Percentiles rank a stretch among this genome's conserved stretches.
Conservation (phyloP, 1,140 invertebrate species). For the Diorhabda carinulata region DNA sequence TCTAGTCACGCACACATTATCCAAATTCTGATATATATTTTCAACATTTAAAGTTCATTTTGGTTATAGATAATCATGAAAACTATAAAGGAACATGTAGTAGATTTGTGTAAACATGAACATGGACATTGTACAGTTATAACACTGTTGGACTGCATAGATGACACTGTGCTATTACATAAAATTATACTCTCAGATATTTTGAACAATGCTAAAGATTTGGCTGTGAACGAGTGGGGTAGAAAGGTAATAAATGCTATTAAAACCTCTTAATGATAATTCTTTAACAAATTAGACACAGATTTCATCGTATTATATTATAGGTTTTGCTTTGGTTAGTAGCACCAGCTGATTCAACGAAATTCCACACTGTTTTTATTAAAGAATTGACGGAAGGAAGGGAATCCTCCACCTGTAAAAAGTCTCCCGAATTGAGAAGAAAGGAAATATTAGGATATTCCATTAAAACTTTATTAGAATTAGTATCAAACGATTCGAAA, state of each 20-base stretch:
- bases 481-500: slow-evolving; percentile 58
- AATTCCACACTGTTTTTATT: slow-evolving; percentile 71
- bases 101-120: slow-evolving; percentile 78
- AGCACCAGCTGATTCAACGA: slow-evolving; percentile 67
- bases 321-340: slow-evolving; percentile 77
- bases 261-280: background rate
- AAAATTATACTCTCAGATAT: slow-evolving; percentile 78
- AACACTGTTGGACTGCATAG: slow-evolving; percentile 82
- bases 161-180: slow-evolving; percentile 86
- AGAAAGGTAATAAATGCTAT: slow-evolving; percentile 52
- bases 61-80: slow-evolving; percentile 64
- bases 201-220: slow-evolving; percentile 63
- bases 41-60: too few relatives aligned
- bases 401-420: slow-evolving; percentile 71
- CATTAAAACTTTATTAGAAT: slow-evolving; percentile 58
- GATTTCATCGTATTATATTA: slow-evolving; percentile 2
- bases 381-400: slow-evolving; percentile 70
- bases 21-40: too few relatives aligned
- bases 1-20: too few relatives aligned
- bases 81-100: slow-evolving; percentile 78
- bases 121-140: slow-evolving; percentile 80
- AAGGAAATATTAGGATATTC: slow-evolving; percentile 70
- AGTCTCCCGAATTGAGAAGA: slow-evolving; percentile 65
- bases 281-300: background rate
- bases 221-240: slow-evolving; percentile 71